Evolutionary conservation across 1,140 invertebrate species (phyloP).

Genomic region (Trachelipus rathkii): DNA sequence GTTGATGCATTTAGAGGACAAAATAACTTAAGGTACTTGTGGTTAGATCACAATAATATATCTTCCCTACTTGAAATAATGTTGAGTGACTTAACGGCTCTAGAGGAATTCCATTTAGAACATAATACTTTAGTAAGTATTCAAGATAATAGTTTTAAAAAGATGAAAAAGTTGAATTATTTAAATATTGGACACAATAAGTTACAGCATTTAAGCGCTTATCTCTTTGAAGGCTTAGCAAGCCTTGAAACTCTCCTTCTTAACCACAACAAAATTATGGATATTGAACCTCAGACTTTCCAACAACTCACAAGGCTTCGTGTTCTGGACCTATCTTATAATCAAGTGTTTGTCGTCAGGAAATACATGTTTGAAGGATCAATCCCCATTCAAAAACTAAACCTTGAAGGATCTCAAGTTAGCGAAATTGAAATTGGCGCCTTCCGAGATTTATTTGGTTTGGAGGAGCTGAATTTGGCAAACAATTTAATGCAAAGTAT

Average conservation of each 20-base stretch:
- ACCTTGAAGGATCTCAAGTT: conserved; percentile 61
- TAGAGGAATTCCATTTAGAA: conserved; percentile 41
- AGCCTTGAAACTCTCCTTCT: conserved; percentile 35
- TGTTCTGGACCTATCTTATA: conserved; percentile 61
- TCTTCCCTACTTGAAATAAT: conserved; percentile 34
- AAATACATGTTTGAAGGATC: conserved; percentile 58
- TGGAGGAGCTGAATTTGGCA: conserved; percentile 67
- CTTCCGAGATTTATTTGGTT: conserved; percentile 61
- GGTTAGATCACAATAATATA: conserved; percentile 72
- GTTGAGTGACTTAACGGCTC: conserved; percentile 37
- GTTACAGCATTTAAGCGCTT: conserved; percentile 30
- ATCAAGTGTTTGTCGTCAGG: conserved; percentile 51
- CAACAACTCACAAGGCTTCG: conserved; percentile 49
- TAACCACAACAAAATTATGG: conserved; percentile 57
- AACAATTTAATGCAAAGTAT: conserved; percentile 68
- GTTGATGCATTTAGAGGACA: conserved; percentile 72
- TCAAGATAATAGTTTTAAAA: conserved; percentile 41
- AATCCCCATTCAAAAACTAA: conserved; percentile 57
- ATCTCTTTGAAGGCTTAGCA: conserved; percentile 34
- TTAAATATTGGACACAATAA: conserved; percentile 39
- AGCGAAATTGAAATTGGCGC: conserved; percentile 60
- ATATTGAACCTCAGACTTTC: conserved; percentile 53
- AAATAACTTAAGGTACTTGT: conserved; percentile 76
- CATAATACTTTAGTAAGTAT: conserved; percentile 41
- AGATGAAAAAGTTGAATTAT: conserved; percentile 32